Conservation (phyloP, 1,140 invertebrate species). For the Drosophila murphyi region DNA sequence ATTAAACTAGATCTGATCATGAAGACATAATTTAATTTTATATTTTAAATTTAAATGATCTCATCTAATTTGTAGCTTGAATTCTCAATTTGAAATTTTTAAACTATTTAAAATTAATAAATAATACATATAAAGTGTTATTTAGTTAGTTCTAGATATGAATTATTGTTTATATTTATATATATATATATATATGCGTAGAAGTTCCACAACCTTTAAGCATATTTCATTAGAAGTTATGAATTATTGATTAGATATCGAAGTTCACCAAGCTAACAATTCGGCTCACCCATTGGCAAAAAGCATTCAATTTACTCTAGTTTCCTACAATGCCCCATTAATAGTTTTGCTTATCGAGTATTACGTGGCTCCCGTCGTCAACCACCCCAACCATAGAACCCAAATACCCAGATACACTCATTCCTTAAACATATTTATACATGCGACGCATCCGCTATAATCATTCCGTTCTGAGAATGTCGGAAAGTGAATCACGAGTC, state of each 20-base stretch:
- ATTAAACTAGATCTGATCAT: too few relatives aligned
- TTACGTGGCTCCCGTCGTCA: constrained; percentile 1
- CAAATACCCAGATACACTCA: neutral
- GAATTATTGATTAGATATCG: too few relatives aligned
- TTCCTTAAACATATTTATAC: constrained; percentile 8
- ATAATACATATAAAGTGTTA: too few relatives aligned
- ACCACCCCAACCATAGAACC: neutral
- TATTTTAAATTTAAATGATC: too few relatives aligned
- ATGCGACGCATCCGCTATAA: constrained; percentile 8
- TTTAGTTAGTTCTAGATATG: too few relatives aligned
- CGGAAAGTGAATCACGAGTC: constrained; percentile 30
- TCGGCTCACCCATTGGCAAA: neutral
- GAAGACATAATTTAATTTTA: too few relatives aligned
- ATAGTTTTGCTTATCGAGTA: constrained; percentile 8
- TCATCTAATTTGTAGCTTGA: too few relatives aligned
- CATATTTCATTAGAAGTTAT: too few relatives aligned
- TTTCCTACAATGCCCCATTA: constrained; percentile 1
- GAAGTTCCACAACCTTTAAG: neutral
- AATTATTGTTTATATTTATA: neutral
- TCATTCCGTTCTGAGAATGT: constrained; percentile 22
- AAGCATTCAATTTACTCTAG: neutral
- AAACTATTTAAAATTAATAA: too few relatives aligned
- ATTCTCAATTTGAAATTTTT: too few relatives aligned
- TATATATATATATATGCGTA: neutral
- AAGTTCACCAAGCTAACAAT: too few relatives aligned